Conservation (phyloP, 2,113 vertebrate genomes). For the Rhinoptilus africanus region DNA sequence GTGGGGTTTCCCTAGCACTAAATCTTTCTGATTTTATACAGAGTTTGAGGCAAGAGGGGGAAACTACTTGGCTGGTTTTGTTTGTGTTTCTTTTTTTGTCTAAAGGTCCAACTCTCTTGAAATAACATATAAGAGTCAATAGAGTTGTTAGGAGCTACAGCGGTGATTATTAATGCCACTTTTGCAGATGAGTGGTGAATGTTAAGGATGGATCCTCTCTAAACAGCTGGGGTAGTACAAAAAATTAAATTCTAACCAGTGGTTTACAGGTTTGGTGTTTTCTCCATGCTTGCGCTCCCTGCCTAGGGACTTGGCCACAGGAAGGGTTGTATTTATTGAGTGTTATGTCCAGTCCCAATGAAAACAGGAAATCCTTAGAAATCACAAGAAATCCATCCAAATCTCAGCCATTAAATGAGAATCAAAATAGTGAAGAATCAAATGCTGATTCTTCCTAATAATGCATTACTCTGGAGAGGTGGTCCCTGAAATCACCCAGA, state of each 20-base stretch:
- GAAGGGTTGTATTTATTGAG: not conserved
- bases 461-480: not conserved
- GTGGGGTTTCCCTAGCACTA: slow-evolving; percentile 1
- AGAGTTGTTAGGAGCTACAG: not conserved
- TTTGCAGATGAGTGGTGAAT: not conserved
- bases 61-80: not conserved
- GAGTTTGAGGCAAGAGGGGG: slow-evolving; percentile 1
- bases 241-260: not conserved
- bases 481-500: not conserved
- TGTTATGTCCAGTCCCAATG: not conserved
- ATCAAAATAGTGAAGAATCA: not conserved
- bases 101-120: slow-evolving; percentile 2
- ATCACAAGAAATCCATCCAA: not conserved
- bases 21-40: slow-evolving; percentile 4
- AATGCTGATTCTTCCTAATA: not conserved
- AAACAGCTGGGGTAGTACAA: not conserved
- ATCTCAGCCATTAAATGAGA: not conserved
- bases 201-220: not conserved
- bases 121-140: not conserved
- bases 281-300: not conserved
- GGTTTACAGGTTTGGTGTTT: not conserved
- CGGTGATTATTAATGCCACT: not conserved
- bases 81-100: not conserved
- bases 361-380: not conserved
- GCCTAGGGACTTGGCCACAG: not conserved